Evolutionary conservation across 2,888 invertebrate species (phyloP), one percentile per base, ranked within the genome.

Genomic region (Nephrotoma flavescens): DNA sequence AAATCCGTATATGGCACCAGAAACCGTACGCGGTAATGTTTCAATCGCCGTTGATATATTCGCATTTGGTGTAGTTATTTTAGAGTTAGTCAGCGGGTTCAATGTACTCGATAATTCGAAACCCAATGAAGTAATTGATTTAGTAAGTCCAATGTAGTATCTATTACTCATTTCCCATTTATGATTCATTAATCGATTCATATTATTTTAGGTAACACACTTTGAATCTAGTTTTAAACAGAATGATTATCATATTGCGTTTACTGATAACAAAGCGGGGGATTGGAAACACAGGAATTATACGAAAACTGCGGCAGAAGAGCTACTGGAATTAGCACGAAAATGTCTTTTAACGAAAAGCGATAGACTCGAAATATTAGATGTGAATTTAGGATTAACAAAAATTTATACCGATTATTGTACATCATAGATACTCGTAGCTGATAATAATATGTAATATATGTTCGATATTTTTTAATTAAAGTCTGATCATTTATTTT

Each of bases 41-140:
- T 95, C 96, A n/a, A 93, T 94, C 31, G 95, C 96, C 92, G 93
- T 94, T 88, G 96, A 96, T 90, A 93, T 95, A 2, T 96, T 94
- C 90, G 95, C 96, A 89, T 96, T 94, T 92, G 96, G 96, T 0
- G 94, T 96, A 88, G 96, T 96, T 0, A 89, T 96, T 19, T 90
- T 96, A 83, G 96, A 96, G 91, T 89, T 96, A 19, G 90, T 96
- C 71, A 96, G 96, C 44, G 95, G 96, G 4, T 91, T 95, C 86
- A 92, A 94, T 86, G 94, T 95, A 0, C 93, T 93, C 88, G 94
- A 95, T 88, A 7, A 71, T 31, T 71, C 71, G 92, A 92, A 86
- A 91, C 91, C 15, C 7, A 15, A 44, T 42, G 44, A 19, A 42
- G 19, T 42, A 85, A 19, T 19, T 7, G 85, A 85, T 85, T 85